Conservation (phyloP, 2,113 vertebrate species). For the Genyomyrus donnyi region DNA sequence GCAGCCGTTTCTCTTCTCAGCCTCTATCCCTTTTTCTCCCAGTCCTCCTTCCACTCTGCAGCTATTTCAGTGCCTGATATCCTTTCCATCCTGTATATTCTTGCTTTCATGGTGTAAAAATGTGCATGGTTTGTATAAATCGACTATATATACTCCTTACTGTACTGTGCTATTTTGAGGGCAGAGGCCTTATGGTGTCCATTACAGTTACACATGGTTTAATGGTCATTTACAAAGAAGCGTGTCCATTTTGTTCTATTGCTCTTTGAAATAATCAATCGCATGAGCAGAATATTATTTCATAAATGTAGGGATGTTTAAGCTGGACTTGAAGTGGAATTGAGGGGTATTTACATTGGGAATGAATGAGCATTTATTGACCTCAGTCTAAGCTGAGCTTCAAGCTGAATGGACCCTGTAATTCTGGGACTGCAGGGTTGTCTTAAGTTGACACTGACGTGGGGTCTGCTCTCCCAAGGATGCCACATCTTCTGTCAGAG, state of each 20-base stretch:
- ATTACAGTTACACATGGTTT: neutral
- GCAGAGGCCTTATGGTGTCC: neutral
- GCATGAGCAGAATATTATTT: neutral
- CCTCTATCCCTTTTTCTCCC: neutral
- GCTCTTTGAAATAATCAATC: neutral
- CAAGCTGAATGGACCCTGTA: neutral
- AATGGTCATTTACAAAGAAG: neutral
- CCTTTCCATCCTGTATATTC: neutral
- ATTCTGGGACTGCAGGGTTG: neutral
- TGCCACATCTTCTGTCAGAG: slow-evolving; percentile 78
- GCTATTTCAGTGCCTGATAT: neutral
- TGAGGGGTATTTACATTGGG: neutral
- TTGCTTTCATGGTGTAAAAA: neutral
- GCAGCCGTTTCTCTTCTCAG: neutral
- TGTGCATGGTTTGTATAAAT: neutral
- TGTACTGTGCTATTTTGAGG: neutral
- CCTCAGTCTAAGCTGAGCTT: neutral
- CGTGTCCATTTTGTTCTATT: neutral
- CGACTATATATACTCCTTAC: neutral
- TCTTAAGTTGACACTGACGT: neutral
- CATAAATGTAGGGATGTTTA: neutral
- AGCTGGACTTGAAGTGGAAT: neutral
- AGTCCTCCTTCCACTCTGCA: neutral
- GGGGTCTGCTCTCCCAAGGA: slow-evolving; percentile 50
- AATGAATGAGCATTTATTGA: neutral